A percentile compares a stretch with the other conserved stretches of the same genome.
Evolutionary conservation across 92 coral and sea anemone species (phyloP).

Genomic region (Hydrozoanthus gracilis): DNA sequence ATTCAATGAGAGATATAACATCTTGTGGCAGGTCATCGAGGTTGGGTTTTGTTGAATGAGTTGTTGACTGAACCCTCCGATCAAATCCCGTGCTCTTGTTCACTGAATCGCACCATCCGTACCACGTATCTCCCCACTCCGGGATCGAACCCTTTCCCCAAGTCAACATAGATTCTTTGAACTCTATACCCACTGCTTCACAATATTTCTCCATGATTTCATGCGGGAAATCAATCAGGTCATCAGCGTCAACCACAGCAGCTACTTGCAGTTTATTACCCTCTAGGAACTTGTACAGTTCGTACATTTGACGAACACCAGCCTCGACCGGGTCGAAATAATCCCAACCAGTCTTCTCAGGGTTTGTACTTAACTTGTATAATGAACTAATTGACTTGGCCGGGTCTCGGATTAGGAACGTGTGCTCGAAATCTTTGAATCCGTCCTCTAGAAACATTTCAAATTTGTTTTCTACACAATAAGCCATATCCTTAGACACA

Average conservation of each 20-base stretch:
- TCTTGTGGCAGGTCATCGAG: slow-evolving; percentile 64
- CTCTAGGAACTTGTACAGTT: slow-evolving; percentile 67
- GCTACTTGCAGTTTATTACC: slow-evolving; percentile 51
- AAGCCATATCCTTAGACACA: slow-evolving; percentile 85
- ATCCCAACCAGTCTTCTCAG: slow-evolving; percentile 83
- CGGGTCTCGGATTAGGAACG: slow-evolving; percentile 77
- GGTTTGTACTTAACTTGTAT: slow-evolving; percentile 69
- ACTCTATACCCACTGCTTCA: slow-evolving; percentile 66
- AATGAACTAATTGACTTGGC: slow-evolving; percentile 67
- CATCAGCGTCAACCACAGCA: slow-evolving; percentile 79
- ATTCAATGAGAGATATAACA: slow-evolving; percentile 62
- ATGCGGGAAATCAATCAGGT: slow-evolving; percentile 66
- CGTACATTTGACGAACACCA: slow-evolving; percentile 74
- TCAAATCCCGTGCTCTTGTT: slow-evolving; percentile 70
- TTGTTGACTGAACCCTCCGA: slow-evolving; percentile 14
- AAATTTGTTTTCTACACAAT: slow-evolving; percentile 59
- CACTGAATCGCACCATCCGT: slow-evolving; percentile 77
- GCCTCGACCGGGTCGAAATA: slow-evolving; percentile 77
- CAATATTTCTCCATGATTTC: slow-evolving; percentile 74
- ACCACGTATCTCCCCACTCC: slow-evolving; percentile 57
- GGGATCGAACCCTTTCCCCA: slow-evolving; percentile 72
- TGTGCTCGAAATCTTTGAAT: slow-evolving; percentile 65
- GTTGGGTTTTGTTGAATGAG: slow-evolving; percentile 1
- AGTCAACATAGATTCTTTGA: slow-evolving; percentile 63
- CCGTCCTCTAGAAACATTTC: slow-evolving; percentile 70